Base-by-base conservation (phyloP, 2,888 invertebrate species). In the Pilophorus perplexus region DNA sequence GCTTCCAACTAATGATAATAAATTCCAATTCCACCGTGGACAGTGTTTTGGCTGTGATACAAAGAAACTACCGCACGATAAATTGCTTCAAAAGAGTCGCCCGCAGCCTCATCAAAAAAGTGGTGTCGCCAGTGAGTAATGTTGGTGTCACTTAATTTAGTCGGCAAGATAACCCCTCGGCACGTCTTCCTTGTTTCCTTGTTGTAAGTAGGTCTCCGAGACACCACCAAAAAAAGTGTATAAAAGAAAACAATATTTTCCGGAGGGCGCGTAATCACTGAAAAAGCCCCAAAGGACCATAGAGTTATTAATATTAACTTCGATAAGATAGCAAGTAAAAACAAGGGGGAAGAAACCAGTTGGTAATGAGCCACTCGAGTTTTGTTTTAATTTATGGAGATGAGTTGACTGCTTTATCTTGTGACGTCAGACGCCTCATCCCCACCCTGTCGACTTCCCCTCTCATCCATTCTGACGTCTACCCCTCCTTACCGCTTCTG, bases 361-460 rank as follows among this genome's bases (percentile, higher is more conserved):
- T 62, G 33, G 50, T 62, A 62, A 62, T 62, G 62, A 62, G 62
- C 48, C 62, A 52, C 65, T 65, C 65, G 59, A 66, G 66, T 57
- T 66, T 66, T 57, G 66, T 66, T 66, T 66, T 66, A 66, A 66
- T 66, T 66, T 66, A 66, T 66, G 66, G 50, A 66, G 66, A 66
- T 66, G 66, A 66, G 66, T 66, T 44, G 66, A 66, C 55, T 66
- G 66, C 66, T 66, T 66, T 66, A 66, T 66, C 66, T 66, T 66
- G 46, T 66, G 66, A 66, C 66, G 66, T 66, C 66, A 66, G 52
- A 33, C n/a, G n/a, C n/a, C 8, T 3, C 22, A 8, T 16, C 54
- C n/a, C 10, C 10, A 33, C 33, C 33, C 33, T 33, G 8, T 33
- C 33, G 6, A 33, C 10, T 10, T 33, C 10, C 33, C 33, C 10